Evolutionary conservation across 2,113 vertebrate species (phyloP).

Genomic region (Martes martes): DNA sequence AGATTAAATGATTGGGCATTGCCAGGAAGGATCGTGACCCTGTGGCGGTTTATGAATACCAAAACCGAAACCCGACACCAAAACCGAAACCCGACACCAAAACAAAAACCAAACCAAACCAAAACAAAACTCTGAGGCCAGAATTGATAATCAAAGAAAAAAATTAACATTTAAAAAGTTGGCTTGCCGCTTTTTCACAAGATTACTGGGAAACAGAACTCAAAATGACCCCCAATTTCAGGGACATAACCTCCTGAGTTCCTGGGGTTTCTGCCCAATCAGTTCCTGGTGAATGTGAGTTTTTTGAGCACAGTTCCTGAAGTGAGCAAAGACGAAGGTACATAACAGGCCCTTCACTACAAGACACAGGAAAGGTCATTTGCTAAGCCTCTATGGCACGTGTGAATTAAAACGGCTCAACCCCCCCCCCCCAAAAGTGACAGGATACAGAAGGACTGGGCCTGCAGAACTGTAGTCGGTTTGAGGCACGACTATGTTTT

Average conservation of each 20-base stretch:
- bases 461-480: neutral
- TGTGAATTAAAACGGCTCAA: conserved; percentile 40
- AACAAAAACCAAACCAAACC: neutral
- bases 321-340: conserved; percentile 11
- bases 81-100: neutral
- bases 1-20: neutral
- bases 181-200: neutral
- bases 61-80: neutral
- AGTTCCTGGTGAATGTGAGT: conserved; percentile 23
- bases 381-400: neutral
- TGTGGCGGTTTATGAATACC: neutral
- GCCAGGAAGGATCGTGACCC: neutral
- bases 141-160: neutral
- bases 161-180: conserved; percentile 40
- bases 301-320: conserved; percentile 12
- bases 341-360: conserved; percentile 4
- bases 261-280: conserved; percentile 32
- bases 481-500: neutral
- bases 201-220: conserved; percentile 43
- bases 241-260: neutral
- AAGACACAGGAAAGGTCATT: neutral
- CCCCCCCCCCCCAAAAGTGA: neutral
- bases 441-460: neutral
- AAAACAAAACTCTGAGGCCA: neutral
- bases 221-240: conserved; percentile 30